Base-by-base conservation (phyloP, 2,888 invertebrate species). In the Tenthredo mesomela region DNA sequence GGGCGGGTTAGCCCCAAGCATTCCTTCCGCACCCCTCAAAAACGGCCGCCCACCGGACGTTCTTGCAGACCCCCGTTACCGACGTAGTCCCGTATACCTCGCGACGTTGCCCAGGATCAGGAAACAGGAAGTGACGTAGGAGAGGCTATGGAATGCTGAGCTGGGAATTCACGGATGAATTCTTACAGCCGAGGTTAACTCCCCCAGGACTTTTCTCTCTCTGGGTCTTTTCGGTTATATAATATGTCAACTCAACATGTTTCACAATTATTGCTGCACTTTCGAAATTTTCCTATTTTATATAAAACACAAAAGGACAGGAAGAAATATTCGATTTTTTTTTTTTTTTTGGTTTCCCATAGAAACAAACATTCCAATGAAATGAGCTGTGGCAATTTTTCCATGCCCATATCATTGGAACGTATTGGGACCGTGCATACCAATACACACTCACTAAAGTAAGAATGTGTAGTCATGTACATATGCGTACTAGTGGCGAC, bases 1-100 rank as follows among this genome's bases (percentile, higher is more conserved):
- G 61, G 9, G 61, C 21, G 25, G 84, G 89, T 84, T 85, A 85
- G 82, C 84, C 85, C 86, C 85, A 84, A 75, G 86, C 89, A 90
- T 91, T 90, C 91, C 91, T 91, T 90, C 91, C 91, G 87, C 90
- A 90, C 93, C 93, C 92, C 93, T 92, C 82, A 70, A 80, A 80
- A 80, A 58, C 80, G 80, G 70, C 67, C 54, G 54, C 47, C 25
- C 40, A 65, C 78, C 71, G 82, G 43, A 80, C 75, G 83, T 84
- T 40, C 85, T 77, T 58, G 75, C 83, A 37, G 50, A 82, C 78
- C 85, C 78, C 82, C 80, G 84, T 84, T 58, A 84, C 84, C 67
- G 85, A 54, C 73, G 58, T n/a, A 25, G 80, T 73, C 58, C 25
- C 73, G 75, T 43, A 43, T 2, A 29, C 37, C 18, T 33, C 33